A percentile compares a stretch with the other conserved stretches of the same genome.
Conservation (phyloP, 2,888 invertebrate species). For the Sialis fuliginosa region DNA sequence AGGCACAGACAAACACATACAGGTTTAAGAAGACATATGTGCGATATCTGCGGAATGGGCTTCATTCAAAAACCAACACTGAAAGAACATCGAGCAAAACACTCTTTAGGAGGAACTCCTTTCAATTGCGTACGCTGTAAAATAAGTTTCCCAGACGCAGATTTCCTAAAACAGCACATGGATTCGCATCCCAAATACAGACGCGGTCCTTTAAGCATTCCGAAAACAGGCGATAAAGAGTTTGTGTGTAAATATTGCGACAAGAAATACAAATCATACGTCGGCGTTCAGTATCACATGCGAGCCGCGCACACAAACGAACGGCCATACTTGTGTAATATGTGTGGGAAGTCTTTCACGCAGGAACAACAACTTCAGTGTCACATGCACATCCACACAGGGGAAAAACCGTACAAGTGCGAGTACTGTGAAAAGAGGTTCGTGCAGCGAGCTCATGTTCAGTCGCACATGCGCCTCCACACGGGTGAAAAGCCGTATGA, state of each 20-base stretch:
- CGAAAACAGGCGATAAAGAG: background rate
- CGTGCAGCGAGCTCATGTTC: background rate
- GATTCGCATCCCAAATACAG: background rate
- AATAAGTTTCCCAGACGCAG: background rate
- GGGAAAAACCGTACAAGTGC: background rate
- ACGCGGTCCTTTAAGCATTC: background rate
- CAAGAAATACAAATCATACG: background rate
- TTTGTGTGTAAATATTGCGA: background rate
- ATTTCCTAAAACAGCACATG: background rate
- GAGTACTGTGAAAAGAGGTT: background rate
- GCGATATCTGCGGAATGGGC: background rate
- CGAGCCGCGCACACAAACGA: background rate
- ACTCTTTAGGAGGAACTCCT: background rate
- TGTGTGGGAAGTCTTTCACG: slow-evolving; percentile 1
- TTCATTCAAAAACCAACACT: background rate
- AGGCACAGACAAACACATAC: background rate
- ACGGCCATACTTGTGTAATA: background rate
- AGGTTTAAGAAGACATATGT: background rate
- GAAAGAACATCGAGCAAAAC: background rate
- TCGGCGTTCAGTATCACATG: background rate
- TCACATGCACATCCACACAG: background rate
- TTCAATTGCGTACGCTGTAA: background rate
- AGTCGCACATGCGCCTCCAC: background rate
- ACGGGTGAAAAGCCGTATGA: slow-evolving; percentile 1
- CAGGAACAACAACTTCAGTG: background rate